Evolutionary conservation across 2,113 vertebrate genomes (phyloP).

Genomic region (Vidua macroura): DNA sequence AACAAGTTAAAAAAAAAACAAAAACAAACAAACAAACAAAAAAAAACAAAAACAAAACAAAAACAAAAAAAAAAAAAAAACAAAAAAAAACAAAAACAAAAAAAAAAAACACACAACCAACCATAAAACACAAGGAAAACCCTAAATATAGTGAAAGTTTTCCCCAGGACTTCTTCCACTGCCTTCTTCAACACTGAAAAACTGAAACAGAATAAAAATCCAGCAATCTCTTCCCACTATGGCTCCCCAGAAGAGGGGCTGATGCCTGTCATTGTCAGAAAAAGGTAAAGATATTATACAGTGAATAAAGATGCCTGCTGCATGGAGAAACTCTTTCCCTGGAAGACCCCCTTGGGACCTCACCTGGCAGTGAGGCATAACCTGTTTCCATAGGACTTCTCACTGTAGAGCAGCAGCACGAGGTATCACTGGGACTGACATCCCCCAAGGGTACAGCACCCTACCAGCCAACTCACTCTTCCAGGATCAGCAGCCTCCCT

Average conservation of each 20-base stretch:
- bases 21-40: not conserved
- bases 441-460: not conserved
- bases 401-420: not conserved
- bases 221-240: not conserved
- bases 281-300: not conserved
- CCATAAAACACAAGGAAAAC: not conserved
- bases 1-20: not conserved
- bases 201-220: not conserved
- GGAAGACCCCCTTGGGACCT: not conserved
- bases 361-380: not conserved
- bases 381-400: not conserved
- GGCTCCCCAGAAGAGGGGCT: not conserved
- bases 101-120: not conserved
- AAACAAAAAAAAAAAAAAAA: too few species aligned
- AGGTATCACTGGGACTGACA: not conserved
- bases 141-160: not conserved
- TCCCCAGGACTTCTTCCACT: not conserved
- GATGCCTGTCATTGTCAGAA: fast-evolving
- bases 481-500: not conserved
- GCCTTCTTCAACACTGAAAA: not conserved
- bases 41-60: not conserved
- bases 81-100: not conserved
- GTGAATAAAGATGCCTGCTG: not conserved
- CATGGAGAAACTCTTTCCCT: not conserved
- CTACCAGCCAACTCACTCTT: not conserved